Percentiles rank a stretch among this genome's conserved stretches.
These are phyloP conservation scores for Sander lucioperca DNA, from an alignment of 2,113 vertebrate genomes.

Conservation along the genomic window DNA sequence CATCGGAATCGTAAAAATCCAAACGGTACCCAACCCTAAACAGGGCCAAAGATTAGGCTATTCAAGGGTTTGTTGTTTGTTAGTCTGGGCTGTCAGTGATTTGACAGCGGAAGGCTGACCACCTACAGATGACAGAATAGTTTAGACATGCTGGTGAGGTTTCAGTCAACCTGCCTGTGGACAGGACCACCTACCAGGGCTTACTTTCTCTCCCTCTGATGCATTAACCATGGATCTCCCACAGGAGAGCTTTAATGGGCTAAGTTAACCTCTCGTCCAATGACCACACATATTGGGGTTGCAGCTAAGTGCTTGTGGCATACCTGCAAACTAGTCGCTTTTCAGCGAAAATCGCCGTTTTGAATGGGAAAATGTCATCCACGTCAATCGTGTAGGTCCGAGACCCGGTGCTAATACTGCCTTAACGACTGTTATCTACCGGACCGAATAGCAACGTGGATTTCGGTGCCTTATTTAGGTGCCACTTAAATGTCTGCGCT, in stretches of 20 bases:
- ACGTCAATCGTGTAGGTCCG: no score
- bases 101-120: background rate
- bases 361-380: no score
- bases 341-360: no score
- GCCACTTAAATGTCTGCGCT: no score
- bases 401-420: no score
- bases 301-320: conserved; percentile 16
- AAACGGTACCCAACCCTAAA: no score
- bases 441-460: no score
- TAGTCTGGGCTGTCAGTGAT: conserved; percentile 3
- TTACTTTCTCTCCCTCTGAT: conserved; percentile 57
- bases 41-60: background rate
- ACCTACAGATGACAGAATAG: conserved; percentile 21
- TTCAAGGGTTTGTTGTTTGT: conserved; percentile 5
- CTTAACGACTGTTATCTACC: no score
- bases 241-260: conserved; percentile 62
- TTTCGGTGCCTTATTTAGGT: no score
- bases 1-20: no score
- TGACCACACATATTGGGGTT: conserved; percentile 31
- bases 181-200: background rate
- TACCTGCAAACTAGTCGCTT: no score
- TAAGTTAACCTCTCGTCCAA: conserved; percentile 50
- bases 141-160: background rate
- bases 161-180: background rate
- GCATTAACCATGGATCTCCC: conserved; percentile 55